Percentiles rank a stretch among this genome's conserved stretches.
Conservation (phyloP, 2,113 vertebrate genomes). For the Clarias magur region DNA sequence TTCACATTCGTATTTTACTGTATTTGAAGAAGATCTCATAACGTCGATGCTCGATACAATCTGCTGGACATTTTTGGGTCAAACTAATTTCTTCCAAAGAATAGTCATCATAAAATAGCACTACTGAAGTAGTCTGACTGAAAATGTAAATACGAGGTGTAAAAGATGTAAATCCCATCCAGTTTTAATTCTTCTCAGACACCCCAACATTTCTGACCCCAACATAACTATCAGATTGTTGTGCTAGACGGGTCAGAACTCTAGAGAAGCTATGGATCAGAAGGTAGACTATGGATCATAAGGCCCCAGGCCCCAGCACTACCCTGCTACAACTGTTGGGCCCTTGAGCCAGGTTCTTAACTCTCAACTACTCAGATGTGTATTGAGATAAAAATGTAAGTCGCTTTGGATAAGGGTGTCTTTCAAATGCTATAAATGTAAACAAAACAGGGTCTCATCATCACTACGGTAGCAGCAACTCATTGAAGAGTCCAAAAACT, state of each 20-base stretch:
- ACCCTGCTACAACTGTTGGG: too few species aligned
- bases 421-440: too few species aligned
- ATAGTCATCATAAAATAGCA: background rate
- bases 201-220: background rate
- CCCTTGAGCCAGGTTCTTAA: too few species aligned
- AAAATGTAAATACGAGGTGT: too few species aligned
- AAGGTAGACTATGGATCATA: too few species aligned
- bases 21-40: background rate
- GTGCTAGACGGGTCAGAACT: background rate
- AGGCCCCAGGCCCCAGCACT: too few species aligned
- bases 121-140: background rate
- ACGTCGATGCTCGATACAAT: background rate
- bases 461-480: background rate
- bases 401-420: too few species aligned
- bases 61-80: background rate
- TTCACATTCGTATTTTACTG: background rate
- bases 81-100: background rate
- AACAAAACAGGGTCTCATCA: background rate
- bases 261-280: too few species aligned
- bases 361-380: too few species aligned
- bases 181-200: background rate
- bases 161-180: background rate
- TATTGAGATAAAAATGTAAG: too few species aligned
- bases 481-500: background rate
- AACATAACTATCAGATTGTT: background rate